These are phyloP conservation scores for Melanotaenia trifasciata DNA, from an alignment of 2,797 vertebrate genomes.

Conservation along the genomic window DNA sequence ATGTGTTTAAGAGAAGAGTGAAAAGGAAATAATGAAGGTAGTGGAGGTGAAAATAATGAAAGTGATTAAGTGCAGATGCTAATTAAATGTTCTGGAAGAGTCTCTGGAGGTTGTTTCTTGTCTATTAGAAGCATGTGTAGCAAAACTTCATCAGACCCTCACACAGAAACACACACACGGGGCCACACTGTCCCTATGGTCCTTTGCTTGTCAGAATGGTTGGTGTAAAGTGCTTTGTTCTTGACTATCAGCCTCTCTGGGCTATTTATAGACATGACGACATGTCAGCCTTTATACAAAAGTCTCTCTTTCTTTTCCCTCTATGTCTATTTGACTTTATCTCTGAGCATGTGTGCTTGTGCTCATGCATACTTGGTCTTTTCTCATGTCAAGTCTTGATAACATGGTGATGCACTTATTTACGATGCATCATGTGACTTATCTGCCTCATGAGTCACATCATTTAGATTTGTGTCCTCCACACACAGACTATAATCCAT, in stretches of 20 bases:
- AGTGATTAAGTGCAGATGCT: slow-evolving; percentile 58
- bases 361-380: background rate
- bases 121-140: slow-evolving; percentile 38
- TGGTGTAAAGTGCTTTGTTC: slow-evolving; percentile 82
- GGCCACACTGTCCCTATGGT: slow-evolving; percentile 59
- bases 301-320: slow-evolving; percentile 44
- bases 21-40: slow-evolving; percentile 39
- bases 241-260: slow-evolving; percentile 73
- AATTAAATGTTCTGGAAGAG: slow-evolving; percentile 70
- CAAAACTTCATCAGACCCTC: slow-evolving; percentile 35
- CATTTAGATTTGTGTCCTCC: background rate
- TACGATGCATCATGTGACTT: slow-evolving; percentile 7
- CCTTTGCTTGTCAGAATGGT: slow-evolving; percentile 66
- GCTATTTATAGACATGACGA: slow-evolving; percentile 83
- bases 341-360: slow-evolving; percentile 20
- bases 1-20: slow-evolving; percentile 12
- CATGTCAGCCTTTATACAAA: slow-evolving; percentile 70
- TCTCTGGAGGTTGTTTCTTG: slow-evolving; percentile 31
- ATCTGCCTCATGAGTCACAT: slow-evolving; percentile 13
- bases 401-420: slow-evolving; percentile 33
- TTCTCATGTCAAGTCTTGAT: slow-evolving; percentile 40
- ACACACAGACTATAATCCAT: slow-evolving; percentile 6
- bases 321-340: slow-evolving; percentile 17
- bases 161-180: slow-evolving; percentile 26
- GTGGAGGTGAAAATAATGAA: slow-evolving; percentile 36